Percentiles rank a stretch among this genome's conserved stretches.
These are phyloP conservation scores for Dichetophora obliterata DNA, from an alignment of 2,888 invertebrate species.

Conservation along the genomic window DNA sequence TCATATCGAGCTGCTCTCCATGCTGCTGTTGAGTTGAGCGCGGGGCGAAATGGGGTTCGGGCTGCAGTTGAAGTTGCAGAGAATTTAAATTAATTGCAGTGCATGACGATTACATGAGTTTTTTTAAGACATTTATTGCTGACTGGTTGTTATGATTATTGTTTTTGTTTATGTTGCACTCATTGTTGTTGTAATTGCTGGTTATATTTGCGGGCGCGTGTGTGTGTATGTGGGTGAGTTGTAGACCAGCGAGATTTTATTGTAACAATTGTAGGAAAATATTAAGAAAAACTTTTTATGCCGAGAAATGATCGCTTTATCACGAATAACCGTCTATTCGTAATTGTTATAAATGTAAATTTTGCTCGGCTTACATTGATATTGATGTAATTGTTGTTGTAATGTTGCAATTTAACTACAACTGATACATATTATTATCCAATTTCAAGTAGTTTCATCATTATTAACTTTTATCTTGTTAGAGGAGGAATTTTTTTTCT, in stretches of 20 bases:
- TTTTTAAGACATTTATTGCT: not conserved
- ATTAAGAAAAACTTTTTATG: not conserved
- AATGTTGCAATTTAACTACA: slow-evolving; percentile 36
- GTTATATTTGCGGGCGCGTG: not conserved
- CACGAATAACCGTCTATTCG: slow-evolving; percentile 42
- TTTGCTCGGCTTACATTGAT: not conserved
- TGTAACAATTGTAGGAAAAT: not conserved
- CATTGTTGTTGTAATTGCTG: slow-evolving; percentile 30
- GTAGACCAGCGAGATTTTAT: not conserved
- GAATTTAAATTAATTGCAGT: slow-evolving; percentile 24
- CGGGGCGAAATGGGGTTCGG: not conserved
- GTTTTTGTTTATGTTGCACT: slow-evolving; percentile 18
- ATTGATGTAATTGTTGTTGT: not conserved
- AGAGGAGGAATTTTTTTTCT: not conserved
- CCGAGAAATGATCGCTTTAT: slow-evolving; percentile 51
- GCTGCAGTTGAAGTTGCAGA: not conserved
- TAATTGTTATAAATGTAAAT: not conserved
- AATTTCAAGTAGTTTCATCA: slow-evolving; percentile 41
- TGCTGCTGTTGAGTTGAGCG: not conserved
- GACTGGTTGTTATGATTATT: slow-evolving; percentile 4
- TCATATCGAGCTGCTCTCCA: not conserved
- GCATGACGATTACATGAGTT: slow-evolving; percentile 21
- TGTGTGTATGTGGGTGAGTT: not conserved
- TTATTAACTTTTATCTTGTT: slow-evolving; percentile 46
- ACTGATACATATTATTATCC: slow-evolving; percentile 35